Percentiles rank a stretch among this genome's conserved stretches.
These are phyloP conservation scores for Pterocles gutturalis DNA, from an alignment of 2,113 vertebrate genomes.

Conservation along the genomic window DNA sequence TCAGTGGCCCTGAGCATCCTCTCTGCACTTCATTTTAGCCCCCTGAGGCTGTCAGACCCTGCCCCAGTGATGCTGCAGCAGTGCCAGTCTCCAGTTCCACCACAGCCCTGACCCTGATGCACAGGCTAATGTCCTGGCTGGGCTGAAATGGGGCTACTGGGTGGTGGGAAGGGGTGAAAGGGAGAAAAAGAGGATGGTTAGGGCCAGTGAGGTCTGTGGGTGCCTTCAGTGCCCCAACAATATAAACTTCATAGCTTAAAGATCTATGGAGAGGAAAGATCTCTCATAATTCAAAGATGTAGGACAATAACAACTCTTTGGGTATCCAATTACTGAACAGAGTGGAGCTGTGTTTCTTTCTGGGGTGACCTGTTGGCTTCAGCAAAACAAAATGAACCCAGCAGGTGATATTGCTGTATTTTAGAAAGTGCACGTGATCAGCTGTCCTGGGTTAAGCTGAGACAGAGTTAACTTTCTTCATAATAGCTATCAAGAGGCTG, in stretches of 20 bases:
- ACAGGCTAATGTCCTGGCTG: background rate
- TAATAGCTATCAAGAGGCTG: no score
- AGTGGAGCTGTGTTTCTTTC: background rate
- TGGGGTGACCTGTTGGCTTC: background rate
- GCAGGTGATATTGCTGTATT: background rate
- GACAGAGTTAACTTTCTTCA: no score
- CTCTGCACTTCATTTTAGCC: rapidly evolving
- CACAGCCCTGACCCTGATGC: background rate
- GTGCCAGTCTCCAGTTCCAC: background rate
- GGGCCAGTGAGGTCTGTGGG: background rate
- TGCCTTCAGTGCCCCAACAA: background rate
- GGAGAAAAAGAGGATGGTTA: background rate
- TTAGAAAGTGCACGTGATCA: background rate
- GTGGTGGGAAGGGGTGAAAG: background rate
- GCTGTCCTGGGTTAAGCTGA: background rate
- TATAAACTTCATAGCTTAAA: background rate
- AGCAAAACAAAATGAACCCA: background rate
- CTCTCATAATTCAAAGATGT: background rate
- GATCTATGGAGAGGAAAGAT: background rate
- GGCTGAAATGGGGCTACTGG: background rate
- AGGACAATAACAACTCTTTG: background rate
- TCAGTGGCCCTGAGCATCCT: background rate
- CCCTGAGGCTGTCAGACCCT: background rate
- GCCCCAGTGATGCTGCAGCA: rapidly evolving
- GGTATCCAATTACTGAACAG: background rate